Evolutionary conservation across 2,888 invertebrate species (phyloP), one percentile per base, ranked within the genome.

Genomic region (Glomeris marginata): DNA sequence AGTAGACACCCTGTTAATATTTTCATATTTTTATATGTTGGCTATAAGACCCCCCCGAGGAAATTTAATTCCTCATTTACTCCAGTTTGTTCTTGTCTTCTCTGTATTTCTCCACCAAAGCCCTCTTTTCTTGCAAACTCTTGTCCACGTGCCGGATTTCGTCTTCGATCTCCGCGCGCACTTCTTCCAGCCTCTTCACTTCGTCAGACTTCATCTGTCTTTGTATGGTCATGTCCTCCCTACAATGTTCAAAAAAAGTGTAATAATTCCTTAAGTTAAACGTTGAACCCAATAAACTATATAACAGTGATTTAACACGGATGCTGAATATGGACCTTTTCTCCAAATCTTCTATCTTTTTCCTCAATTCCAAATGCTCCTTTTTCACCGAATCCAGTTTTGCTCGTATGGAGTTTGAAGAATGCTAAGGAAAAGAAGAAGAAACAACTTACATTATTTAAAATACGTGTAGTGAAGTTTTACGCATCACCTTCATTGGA

Each of bases 141-240:
- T 15, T 36, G 13, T 33, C 34, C 28, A 46, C 22, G 16, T 22
- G 2, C 35, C 21, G 28, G 2, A 46, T 36, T 36, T 46, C 46
- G 46, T 46, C 36, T 18, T 46, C 46, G 38, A 46, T 21, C 11
- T 28, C 15, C 10, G 46, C 43, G 4, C 18, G 28, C 21, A 43
- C 21, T 20, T 43, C 5, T n/a, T 43, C 18, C 21, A 6, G 43
- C 28, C 18, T 10, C 22, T 44, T 20, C 28, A 44, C 54, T 43
- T 55, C 52, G 6, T 63, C 45, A 8, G 55, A 55, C 13, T 57
- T 52, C 18, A 63, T 53, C 36, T 59, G 56, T 8, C 57, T 54
- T 22, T 57, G 35, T 5, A 21, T 15, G 21, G 13, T 22, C n/a
- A 41, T 15, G 21, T 15, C 22, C 13, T 41, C 52, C 35, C 55